Conservation (phyloP, 2,797 vertebrate genomes). For the Melanotaenia nigrans region DNA sequence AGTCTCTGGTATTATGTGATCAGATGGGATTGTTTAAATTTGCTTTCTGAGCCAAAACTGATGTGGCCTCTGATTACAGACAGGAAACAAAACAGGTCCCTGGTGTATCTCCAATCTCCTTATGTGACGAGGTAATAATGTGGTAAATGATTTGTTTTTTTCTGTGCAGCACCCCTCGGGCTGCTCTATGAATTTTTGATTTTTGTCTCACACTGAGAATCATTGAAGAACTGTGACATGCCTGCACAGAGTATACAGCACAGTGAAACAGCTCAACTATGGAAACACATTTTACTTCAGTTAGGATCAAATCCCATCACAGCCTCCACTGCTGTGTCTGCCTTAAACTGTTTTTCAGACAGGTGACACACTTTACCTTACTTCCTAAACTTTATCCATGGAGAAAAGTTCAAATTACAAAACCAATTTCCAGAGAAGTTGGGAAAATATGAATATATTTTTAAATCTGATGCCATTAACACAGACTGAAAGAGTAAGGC, state of each 20-base stretch:
- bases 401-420: background rate
- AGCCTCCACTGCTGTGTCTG: conserved; percentile 7
- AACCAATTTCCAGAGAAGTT: background rate
- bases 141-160: conserved; percentile 23
- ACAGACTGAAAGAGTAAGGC: background rate
- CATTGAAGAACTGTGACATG: conserved; percentile 49
- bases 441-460: background rate
- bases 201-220: conserved; percentile 54
- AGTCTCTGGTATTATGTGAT: conserved; percentile 21
- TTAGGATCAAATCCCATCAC: conserved; percentile 44
- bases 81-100: conserved; percentile 37
- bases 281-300: conserved; percentile 32
- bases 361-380: background rate
- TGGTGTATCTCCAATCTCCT: conserved; percentile 46
- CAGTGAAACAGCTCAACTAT: conserved; percentile 31
- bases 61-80: conserved; percentile 47
- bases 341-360: conserved; percentile 23
- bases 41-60: conserved; percentile 27
- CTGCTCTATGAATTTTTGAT: conserved; percentile 63
- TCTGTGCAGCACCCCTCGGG: conserved; percentile 31
- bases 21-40: conserved; percentile 40
- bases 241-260: conserved; percentile 39
- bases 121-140: conserved; percentile 50
- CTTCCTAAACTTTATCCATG: background rate
- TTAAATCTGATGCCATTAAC: background rate